phyloP scores from a whole-genome alignment of 2,888 invertebrate genomes.

The Drosophila nigricruria region DNA sequence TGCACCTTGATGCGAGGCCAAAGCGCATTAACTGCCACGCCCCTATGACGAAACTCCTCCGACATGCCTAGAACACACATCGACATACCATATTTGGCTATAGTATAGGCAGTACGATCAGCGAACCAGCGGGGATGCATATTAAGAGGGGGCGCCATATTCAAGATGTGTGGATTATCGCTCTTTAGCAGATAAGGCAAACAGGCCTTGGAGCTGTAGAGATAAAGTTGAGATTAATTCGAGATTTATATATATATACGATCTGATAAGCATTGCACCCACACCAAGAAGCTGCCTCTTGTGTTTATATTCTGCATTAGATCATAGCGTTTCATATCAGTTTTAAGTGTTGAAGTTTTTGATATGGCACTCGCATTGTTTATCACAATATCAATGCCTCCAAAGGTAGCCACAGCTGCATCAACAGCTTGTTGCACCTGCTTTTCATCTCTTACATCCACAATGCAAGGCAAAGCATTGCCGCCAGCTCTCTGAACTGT shows the following conservation, averaged over 20 bases:
- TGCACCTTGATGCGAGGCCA: constrained; percentile 5
- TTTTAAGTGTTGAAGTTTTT: constrained; percentile 91
- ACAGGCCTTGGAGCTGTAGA: not conserved
- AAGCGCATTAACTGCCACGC: constrained; percentile 1
- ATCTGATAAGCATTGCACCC: not conserved
- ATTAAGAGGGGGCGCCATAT: not conserved
- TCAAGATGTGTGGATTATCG: constrained; percentile 94
- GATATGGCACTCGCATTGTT: constrained; percentile 99
- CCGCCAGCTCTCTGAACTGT: constrained; percentile 93
- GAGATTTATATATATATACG: not conserved
- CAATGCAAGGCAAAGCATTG: constrained; percentile 91
- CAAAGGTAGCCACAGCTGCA: constrained; percentile 90
- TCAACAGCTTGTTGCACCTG: constrained; percentile 89
- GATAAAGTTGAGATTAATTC: not conserved
- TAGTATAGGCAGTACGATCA: not conserved
- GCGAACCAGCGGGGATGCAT: not conserved
- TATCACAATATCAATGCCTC: constrained; percentile 84
- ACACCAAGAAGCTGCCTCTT: constrained; percentile 9
- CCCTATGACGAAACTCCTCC: constrained; percentile 90
- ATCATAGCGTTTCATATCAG: constrained; percentile 98
- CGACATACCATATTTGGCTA: constrained; percentile 81
- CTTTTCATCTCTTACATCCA: constrained; percentile 92
- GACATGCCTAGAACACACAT: constrained; percentile 99
- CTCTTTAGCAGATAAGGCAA: constrained; percentile 90
- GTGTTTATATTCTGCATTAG: not conserved